Evolutionary conservation across 2,888 invertebrate genomes (phyloP).

Genomic region (Ganaspis brasiliensis): DNA sequence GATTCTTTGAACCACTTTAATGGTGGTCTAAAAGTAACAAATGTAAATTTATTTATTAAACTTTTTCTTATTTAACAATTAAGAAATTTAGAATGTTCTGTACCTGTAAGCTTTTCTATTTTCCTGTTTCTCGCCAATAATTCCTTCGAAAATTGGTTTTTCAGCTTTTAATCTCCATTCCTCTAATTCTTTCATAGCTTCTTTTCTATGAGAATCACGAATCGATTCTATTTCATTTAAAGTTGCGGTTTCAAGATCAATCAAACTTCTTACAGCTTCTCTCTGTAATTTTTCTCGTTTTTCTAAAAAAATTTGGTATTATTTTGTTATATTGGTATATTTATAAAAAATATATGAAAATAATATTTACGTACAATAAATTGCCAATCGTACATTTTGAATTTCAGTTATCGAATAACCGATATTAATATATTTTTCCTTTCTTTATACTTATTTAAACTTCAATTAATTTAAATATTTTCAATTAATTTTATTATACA

Average conservation of each 20-base stretch:
- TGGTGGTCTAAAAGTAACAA: slow-evolving; percentile 62
- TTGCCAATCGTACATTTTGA: no score
- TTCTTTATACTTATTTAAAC: slow-evolving; percentile 4
- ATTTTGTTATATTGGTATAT: no score
- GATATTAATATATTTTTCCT: no score
- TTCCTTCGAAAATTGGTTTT: slow-evolving; percentile 65
- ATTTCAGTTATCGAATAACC: no score
- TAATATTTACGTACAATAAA: no score
- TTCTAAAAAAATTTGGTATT: slow-evolving; percentile 67
- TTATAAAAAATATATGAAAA: no score
- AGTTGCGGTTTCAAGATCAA: slow-evolving; percentile 83
- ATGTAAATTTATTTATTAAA: background rate
- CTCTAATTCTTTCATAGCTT: slow-evolving; percentile 86
- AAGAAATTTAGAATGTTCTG: no score
- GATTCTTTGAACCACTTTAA: slow-evolving; percentile 70
- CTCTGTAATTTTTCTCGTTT: slow-evolving; percentile 83
- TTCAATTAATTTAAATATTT: slow-evolving; percentile 8
- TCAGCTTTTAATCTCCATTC: slow-evolving; percentile 81
- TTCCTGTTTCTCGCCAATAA: slow-evolving; percentile 65
- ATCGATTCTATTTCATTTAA: slow-evolving; percentile 85
- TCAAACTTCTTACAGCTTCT: slow-evolving; percentile 84
- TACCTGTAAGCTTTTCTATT: slow-evolving; percentile 73
- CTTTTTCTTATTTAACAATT: background rate
- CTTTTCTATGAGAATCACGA: slow-evolving; percentile 84
- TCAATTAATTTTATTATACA: background rate